These are phyloP conservation scores for Cephalopholis sonnerati DNA, from an alignment of 2,113 vertebrate species.

Conservation along the genomic window DNA sequence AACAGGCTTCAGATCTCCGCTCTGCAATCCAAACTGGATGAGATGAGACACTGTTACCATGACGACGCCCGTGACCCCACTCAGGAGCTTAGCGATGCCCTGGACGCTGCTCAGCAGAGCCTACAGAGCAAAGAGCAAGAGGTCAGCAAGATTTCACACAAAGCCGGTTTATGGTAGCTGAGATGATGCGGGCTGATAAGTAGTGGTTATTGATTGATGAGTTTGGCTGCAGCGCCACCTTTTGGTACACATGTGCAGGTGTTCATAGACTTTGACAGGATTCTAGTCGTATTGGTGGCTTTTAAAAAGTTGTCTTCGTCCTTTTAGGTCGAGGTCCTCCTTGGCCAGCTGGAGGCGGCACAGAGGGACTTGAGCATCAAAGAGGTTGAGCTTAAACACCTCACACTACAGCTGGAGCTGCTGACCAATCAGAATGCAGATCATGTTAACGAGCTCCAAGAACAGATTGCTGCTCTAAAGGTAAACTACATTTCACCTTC, in stretches of 20 bases:
- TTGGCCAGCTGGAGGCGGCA: constrained; percentile 85
- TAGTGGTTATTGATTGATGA: not conserved
- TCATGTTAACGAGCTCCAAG: constrained; percentile 81
- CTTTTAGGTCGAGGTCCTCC: constrained; percentile 84
- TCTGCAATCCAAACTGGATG: constrained; percentile 89
- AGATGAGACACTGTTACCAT: constrained; percentile 84
- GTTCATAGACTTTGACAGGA: not conserved
- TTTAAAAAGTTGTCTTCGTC: not conserved
- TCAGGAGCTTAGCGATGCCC: constrained; percentile 81
- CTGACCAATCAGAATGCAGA: constrained; percentile 75
- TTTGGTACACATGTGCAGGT: constrained; percentile 28
- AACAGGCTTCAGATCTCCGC: constrained; percentile 90
- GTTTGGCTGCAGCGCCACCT: constrained; percentile 46
- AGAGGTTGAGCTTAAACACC: constrained; percentile 86
- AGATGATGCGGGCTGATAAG: not conserved
- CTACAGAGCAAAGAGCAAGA: constrained; percentile 85
- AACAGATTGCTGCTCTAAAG: constrained; percentile 84
- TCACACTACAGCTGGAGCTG: constrained; percentile 86
- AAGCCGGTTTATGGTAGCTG: not conserved
- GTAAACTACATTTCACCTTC: constrained; percentile 65
- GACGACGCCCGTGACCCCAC: constrained; percentile 68
- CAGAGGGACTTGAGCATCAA: constrained; percentile 85
- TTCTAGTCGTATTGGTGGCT: too few relatives aligned
- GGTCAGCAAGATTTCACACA: constrained; percentile 76
- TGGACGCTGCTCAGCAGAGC: constrained; percentile 81